Base-by-base conservation (phyloP, 1,140 invertebrate species). In the Pseudachorutes palmiensis region DNA sequence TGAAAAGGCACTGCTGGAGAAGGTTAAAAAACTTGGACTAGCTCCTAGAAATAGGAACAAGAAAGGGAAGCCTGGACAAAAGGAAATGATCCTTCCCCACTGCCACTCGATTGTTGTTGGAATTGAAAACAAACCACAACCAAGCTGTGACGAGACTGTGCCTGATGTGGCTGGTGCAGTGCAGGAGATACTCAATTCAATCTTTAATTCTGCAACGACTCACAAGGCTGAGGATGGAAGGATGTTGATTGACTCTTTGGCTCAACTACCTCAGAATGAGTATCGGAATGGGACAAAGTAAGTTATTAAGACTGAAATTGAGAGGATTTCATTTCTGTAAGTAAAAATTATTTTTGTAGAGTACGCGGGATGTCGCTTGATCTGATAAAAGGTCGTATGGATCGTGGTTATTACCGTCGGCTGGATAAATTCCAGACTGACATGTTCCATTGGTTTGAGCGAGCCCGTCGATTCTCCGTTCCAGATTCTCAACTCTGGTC, bases 351-450 rank as follows among this genome's bases (percentile, higher is more conserved):
- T n/a, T 5, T 31, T 69, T 76, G 77, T 61, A 91, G 88, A 72
- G 78, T 88, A 5, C 83, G 90, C 33, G 89, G 86, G 0, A 81
- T 94, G 24, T 92, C 90, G 0, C 79, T 94, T 64, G 91, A 94
- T 78, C 78, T 93, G 33, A 89, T 94, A 31, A 94, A 94, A 76
- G 80, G 90, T 16, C 80, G 91, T 5, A 78, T 94, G 22, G 91
- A 94, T 76, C 85, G 89, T 76, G 91, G 92, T 5, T 83, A 92
- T 19, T 98, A 98, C 77, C 88, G 90, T 72, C 82, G 97, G 28
- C 78, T 99, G 32, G 96, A 99, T 79, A 83, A 87, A 58, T 98
- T 98, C 78, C 97, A 99, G 81, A 92, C 95, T 75, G 96, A 98
- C 76, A 86, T 98, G 74, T 98, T 99, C 77, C 84, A 88, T 9